Evolutionary conservation across 2,888 invertebrate species (phyloP).

Genomic region (Tinea pellionella): DNA sequence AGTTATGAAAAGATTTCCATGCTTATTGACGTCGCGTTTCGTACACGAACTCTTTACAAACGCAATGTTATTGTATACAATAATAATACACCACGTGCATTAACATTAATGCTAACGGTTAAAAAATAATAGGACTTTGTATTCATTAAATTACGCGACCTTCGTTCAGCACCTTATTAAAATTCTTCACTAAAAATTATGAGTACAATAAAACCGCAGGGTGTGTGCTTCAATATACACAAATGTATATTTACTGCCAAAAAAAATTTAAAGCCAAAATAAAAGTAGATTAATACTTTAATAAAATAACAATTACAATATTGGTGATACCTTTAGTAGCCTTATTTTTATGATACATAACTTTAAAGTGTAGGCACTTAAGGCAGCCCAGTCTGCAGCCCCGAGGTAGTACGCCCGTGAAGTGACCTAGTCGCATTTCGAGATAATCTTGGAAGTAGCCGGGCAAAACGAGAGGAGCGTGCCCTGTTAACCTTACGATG

Average conservation of each 20-base stretch:
- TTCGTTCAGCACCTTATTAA: conserved; percentile 11
- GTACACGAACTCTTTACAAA: conserved; percentile 6
- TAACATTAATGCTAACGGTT: conserved; percentile 10
- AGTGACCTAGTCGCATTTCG: no score
- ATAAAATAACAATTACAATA: conserved; percentile 1
- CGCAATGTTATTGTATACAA: background rate
- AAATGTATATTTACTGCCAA: conserved; percentile 8
- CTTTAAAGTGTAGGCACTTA: no score
- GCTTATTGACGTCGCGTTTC: background rate
- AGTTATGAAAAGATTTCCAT: background rate
- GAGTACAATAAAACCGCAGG: conserved; percentile 2
- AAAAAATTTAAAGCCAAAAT: background rate
- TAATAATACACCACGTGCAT: background rate
- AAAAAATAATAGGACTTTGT: conserved; percentile 9
- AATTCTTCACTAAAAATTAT: conserved; percentile 11
- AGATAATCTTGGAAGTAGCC: no score
- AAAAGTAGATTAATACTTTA: conserved; percentile 7
- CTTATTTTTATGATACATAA: background rate
- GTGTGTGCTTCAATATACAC: background rate
- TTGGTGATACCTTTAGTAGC: background rate
- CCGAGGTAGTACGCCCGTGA: no score
- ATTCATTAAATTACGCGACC: conserved; percentile 8
- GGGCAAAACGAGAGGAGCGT: no score
- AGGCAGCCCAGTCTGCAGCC: no score
- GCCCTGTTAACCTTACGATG: no score